These are phyloP conservation scores for Anguilla megastoma DNA, from an alignment of 2,797 vertebrate species.

Conservation along the genomic window DNA sequence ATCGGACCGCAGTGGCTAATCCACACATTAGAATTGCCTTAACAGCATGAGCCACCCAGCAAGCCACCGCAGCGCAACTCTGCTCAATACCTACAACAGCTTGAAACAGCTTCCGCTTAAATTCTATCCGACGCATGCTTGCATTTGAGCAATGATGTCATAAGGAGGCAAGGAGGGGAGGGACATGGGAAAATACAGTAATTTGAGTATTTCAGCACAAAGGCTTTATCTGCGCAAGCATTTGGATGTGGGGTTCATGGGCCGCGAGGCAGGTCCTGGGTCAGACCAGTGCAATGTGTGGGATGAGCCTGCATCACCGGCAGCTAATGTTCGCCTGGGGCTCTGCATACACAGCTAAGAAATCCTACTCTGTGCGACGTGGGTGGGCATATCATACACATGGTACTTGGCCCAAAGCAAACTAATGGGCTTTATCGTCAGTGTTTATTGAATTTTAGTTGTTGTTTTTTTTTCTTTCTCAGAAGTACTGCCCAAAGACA, in stretches of 20 bases:
- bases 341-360: neutral
- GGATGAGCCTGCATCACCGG: neutral
- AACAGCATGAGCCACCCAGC: no score
- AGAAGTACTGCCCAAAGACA: neutral
- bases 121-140: neutral
- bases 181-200: neutral
- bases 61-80: neutral
- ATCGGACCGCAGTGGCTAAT: no score
- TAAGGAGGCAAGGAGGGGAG: neutral
- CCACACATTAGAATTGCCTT: no score
- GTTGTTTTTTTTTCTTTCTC: neutral
- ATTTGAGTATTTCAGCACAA: neutral
- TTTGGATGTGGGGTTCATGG: neutral
- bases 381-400: neutral
- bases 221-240: neutral
- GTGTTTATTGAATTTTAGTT: neutral
- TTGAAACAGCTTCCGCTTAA: neutral
- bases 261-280: neutral
- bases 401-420: neutral
- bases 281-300: neutral
- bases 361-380: neutral
- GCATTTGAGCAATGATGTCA: neutral
- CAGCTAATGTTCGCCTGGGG: neutral
- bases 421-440: neutral
- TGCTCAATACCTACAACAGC: neutral